Evolutionary conservation across 2,797 vertebrate species (phyloP), one percentile per base, ranked within the genome.

Genomic region (Gadopsis marmoratus): DNA sequence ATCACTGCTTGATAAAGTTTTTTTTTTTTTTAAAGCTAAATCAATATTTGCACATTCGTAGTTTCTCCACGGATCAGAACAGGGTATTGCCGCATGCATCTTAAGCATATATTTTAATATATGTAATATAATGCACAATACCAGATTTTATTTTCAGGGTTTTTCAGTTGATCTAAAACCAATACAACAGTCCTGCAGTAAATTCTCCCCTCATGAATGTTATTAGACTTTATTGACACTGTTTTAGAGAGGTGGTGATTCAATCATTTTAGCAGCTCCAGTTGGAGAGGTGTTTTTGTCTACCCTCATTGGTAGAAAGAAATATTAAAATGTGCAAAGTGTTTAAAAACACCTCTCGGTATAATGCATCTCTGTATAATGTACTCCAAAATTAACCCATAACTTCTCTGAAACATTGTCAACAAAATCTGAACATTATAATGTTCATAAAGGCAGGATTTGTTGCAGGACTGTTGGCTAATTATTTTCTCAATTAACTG

Each of bases 381-480:
- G 16, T 4, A 45, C 14, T 45, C 43, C 43, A 45, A 47, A 17
- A 17, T 47, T 17, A 47, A 37, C 37, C 17, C 41, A 9, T 21
- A 8, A 14, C 4, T 19, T 56, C 6, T 10, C n/a, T 37, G 31
- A 45, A 67, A 31, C 19, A 12, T 47, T 35, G 19, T 33, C 11
- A 61, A n/a, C 11, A 5, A 5, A 41, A 37, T 12, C 14, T 10
- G 1, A 61, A 39, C 29, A 6, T 17, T n/a, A 7, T n/a, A 23
- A 17, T 1, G 0, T n/a, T 31, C 0, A 17, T 29, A 8, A 51
- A 8, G 4, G 19, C 16, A 0, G 4, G 6, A 9, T 55, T 35
- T 56, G 21, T 37, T 26, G 41, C 21, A 16, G 16, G n/a, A 0
- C 16, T 29, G 9, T 17, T 65, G 33, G 23, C 33, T 0, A 0